These are phyloP conservation scores for Melanogrammus aeglefinus DNA, from an alignment of 2,797 vertebrate species.

Conservation along the genomic window DNA sequence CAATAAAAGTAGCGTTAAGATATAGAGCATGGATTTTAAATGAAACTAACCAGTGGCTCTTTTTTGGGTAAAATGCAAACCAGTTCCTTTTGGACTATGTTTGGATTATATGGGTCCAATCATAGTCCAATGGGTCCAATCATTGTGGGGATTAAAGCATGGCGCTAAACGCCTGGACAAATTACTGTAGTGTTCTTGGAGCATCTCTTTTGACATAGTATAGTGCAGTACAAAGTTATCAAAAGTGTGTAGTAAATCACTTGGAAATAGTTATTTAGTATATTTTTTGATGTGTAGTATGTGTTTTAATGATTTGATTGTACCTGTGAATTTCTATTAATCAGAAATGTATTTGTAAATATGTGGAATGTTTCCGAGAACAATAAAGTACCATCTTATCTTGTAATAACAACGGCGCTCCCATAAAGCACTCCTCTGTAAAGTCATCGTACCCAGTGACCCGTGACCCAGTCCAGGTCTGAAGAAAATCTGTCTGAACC, in stretches of 20 bases:
- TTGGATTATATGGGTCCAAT: constrained; percentile 4
- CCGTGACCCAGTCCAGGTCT: no score
- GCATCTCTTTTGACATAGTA: no score
- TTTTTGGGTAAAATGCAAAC: constrained; percentile 12
- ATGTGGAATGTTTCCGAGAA: no score
- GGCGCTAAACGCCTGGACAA: not conserved
- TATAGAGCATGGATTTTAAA: not conserved
- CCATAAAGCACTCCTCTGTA: no score
- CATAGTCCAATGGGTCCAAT: no score
- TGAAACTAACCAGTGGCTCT: not conserved
- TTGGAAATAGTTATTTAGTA: no score
- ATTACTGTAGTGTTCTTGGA: not conserved
- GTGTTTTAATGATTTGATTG: not conserved
- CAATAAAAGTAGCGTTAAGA: not conserved
- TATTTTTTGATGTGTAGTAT: no score
- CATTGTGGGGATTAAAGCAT: not conserved
- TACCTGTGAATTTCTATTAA: not conserved
- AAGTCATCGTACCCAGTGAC: no score
- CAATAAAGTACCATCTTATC: not conserved
- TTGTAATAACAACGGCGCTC: not conserved
- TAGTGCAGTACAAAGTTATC: no score
- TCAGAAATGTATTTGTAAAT: not conserved
- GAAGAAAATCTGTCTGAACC: no score
- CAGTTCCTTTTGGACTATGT: not conserved
- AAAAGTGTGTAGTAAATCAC: no score